phyloP scores from a whole-genome alignment of 2,888 invertebrate genomes.

The Netelia virgata region DNA sequence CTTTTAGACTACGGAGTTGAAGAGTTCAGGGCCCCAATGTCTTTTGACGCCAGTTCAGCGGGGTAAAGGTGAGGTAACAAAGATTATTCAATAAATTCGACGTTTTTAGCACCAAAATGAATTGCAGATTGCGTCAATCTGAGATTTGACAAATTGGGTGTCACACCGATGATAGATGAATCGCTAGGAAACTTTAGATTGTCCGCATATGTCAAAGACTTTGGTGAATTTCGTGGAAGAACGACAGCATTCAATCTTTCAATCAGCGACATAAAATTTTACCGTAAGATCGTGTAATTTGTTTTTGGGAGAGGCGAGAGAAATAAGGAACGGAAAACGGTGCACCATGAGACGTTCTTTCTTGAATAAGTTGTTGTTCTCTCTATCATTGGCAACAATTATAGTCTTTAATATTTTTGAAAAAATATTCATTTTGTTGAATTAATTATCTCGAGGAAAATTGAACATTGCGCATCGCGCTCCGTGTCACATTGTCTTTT shows the following conservation, averaged over 20 bases:
- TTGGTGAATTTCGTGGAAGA: constrained; percentile 65
- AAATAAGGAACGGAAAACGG: not conserved
- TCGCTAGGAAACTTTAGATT: constrained; percentile 75
- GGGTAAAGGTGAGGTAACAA: constrained; percentile 73
- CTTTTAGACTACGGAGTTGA: constrained; percentile 40
- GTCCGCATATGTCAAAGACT: constrained; percentile 75
- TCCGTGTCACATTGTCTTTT: no score
- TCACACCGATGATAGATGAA: constrained; percentile 67
- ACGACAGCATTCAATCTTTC: constrained; percentile 81
- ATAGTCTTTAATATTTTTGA: no score
- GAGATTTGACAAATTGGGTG: constrained; percentile 74
- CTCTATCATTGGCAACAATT: no score
- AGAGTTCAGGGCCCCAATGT: constrained; percentile 71
- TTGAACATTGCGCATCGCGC: no score
- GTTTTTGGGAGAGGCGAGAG: not conserved
- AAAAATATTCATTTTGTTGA: no score
- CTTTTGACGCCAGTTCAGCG: constrained; percentile 72
- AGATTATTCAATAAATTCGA: not conserved
- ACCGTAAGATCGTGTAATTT: constrained; percentile 72
- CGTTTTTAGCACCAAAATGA: not conserved
- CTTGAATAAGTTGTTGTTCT: no score
- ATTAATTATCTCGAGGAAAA: no score
- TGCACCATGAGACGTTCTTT: no score
- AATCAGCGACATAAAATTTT: constrained; percentile 75
- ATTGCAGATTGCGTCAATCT: constrained; percentile 76